Base-by-base conservation (phyloP, 2,113 vertebrate species). In the Nothocercus nigrocapillus region DNA sequence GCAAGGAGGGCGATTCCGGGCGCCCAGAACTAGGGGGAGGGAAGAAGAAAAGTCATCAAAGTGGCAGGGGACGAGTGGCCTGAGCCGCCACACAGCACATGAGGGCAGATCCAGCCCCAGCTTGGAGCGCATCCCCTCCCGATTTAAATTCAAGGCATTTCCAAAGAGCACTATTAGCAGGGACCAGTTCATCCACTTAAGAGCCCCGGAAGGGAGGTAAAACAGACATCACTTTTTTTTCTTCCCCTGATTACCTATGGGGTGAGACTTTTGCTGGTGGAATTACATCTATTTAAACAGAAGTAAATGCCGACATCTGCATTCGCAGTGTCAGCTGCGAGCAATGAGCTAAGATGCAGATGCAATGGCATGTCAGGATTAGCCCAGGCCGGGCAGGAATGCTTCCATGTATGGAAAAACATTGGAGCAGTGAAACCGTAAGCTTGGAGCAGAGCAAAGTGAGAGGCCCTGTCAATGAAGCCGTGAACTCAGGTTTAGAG, bases 381-480 rank as follows among this genome's bases (percentile, higher is more conserved):
- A 74, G 96, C 91, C 85, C 87, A 82, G 89, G 94, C 97, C 94
- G 94, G 95, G 96, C 74, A 96, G 94, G 87, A 95, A 95, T 72
- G 91, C 88, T 98, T 98, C 98, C 98, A 97, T 98, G 97, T 98
- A 98, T 97, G 97, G 97, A 98, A 98, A 97, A 97, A 96, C 96
- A 94, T 56, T 80, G 95, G 94, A 92, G 95, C 96, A 95, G 85
- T 95, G 95, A 97, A 98, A 98, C 97, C 97, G 97, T 97, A 97
- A 97, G 95, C 97, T 95, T 83, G 97, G 97, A 96, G 88, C 96
- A 93, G 82, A 96, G 96, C 94, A 95, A 96, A 96, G 95, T 63
- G 90, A 95, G 95, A 94, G 93, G 88, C 87, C 83, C 90, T 80
- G 76, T 94, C 96, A 96, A 95, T 83, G 93, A 84, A 95, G 80